Evolutionary conservation across 2,113 vertebrate species (phyloP), one percentile per base, ranked within the genome.

Genomic region (Tetrax tetrax): DNA sequence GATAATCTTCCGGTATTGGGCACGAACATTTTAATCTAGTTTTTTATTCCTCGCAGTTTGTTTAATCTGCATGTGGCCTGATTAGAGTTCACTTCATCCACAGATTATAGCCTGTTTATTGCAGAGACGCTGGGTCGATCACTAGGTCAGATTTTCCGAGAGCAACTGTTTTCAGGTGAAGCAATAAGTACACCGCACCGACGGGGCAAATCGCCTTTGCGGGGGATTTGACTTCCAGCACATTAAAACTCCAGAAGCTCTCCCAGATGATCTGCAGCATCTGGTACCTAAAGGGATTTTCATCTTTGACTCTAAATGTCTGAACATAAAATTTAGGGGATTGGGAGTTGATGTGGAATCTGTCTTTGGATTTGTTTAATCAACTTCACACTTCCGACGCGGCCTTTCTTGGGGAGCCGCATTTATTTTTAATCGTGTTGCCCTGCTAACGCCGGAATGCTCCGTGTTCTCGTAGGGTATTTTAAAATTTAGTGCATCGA

Each of bases 51-150:
- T 98, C 98, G 97, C 98, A 97, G 98, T 98, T 98, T 98, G 98
- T 99, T 98, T 99, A 99, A 99, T 99, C 99, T 99, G 98, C 97
- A 97, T 98, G 98, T 99, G 99, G 98, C 99, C 99, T 99, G 98
- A 99, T 99, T 99, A 98, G 98, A 98, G 97, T 98, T 97, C 96
- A 97, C 98, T 98, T 98, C 98, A 98, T 98, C 98, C 98, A 97
- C 98, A 98, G 99, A 99, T 99, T 99, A 99, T 98, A 85, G 98
- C 84, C 97, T 98, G 98, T 98, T 99, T 98, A 99, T 98, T 98
- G 98, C 98, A 98, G 98, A 97, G 97, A 96, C 95, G 97, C 97
- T 94, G 96, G 96, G 97, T 96, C 95, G 96, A 98, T 98, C 97
- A 97, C 97, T 98, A 96, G 98, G 98, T 98, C 98, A 96, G 95